These are phyloP conservation scores for Heliconius ethilla DNA, from an alignment of 2,888 invertebrate genomes.

Conservation along the genomic window DNA sequence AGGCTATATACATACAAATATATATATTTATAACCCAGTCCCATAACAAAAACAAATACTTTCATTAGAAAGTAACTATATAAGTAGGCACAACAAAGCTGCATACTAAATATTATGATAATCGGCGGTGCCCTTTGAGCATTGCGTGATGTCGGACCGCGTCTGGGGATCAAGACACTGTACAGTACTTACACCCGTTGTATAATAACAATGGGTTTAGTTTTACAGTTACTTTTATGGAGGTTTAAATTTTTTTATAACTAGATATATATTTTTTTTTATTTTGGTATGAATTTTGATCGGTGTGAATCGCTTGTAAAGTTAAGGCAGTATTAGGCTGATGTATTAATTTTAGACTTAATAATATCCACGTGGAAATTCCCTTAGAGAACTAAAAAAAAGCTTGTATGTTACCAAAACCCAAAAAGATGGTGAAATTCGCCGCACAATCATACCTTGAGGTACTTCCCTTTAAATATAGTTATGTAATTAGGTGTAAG, in stretches of 20 bases:
- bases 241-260: background rate
- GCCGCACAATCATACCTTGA: no score
- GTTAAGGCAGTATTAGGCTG: no score
- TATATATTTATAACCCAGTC: background rate
- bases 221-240: slow-evolving; percentile 7
- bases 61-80: slow-evolving; percentile 35
- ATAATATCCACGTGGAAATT: no score
- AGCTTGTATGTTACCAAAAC: no score
- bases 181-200: background rate
- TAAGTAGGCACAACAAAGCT: background rate
- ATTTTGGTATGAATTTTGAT: background rate
- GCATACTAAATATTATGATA: slow-evolving; percentile 34
- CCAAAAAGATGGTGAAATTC: no score
- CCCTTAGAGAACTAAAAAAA: no score
- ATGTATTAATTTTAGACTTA: no score
- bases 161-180: slow-evolving; percentile 31
- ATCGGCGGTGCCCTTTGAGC: slow-evolving; percentile 40
- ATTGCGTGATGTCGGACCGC: slow-evolving; percentile 39
- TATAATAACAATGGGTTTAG: slow-evolving; percentile 18
- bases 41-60: slow-evolving; percentile 24
- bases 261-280: background rate
- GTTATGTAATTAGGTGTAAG: no score
- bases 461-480: no score
- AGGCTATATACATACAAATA: background rate
- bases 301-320: no score